These are phyloP conservation scores for Stigmatopora nigra DNA, from an alignment of 2,113 vertebrate species.

Conservation along the genomic window DNA sequence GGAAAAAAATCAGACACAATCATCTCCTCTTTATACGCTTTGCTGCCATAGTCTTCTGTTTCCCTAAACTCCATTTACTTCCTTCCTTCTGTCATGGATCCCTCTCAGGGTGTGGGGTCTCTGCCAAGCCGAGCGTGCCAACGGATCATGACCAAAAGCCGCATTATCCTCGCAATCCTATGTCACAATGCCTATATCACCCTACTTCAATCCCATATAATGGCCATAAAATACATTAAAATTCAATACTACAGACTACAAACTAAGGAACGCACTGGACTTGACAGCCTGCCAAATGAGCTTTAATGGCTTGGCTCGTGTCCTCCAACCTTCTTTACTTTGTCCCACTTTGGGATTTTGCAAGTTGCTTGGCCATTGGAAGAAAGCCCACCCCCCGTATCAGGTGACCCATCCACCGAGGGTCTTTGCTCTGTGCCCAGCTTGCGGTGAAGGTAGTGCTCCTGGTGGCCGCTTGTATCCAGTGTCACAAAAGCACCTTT, in stretches of 20 bases:
- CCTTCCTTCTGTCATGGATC: constrained; percentile 58
- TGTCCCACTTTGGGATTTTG: constrained; percentile 48
- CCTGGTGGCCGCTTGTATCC: constrained; percentile 57
- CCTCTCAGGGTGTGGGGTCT: constrained; percentile 49
- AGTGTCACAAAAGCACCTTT: constrained; percentile 74
- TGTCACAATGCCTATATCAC: too few relatives aligned
- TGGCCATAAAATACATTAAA: too few relatives aligned
- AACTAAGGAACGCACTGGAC: neutral
- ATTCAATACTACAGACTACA: too few relatives aligned
- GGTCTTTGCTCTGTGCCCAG: constrained; percentile 57
- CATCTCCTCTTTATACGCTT: constrained; percentile 7
- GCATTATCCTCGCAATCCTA: too few relatives aligned
- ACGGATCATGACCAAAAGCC: neutral
- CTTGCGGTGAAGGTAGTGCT: constrained; percentile 52
- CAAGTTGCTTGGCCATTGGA: constrained; percentile 51
- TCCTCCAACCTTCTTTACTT: constrained; percentile 46
- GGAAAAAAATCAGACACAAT: constrained; percentile 22
- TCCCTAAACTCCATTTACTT: constrained; percentile 53
- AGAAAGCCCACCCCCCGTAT: constrained; percentile 61
- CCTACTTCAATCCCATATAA: too few relatives aligned
- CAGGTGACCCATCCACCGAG: constrained; percentile 63
- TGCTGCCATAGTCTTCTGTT: constrained; percentile 21
- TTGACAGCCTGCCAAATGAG: neutral
- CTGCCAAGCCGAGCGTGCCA: constrained; percentile 58
- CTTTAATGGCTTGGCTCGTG: constrained; percentile 26